Evolutionary conservation across 2,888 invertebrate genomes (phyloP).

Genomic region (Pheosia tremula): DNA sequence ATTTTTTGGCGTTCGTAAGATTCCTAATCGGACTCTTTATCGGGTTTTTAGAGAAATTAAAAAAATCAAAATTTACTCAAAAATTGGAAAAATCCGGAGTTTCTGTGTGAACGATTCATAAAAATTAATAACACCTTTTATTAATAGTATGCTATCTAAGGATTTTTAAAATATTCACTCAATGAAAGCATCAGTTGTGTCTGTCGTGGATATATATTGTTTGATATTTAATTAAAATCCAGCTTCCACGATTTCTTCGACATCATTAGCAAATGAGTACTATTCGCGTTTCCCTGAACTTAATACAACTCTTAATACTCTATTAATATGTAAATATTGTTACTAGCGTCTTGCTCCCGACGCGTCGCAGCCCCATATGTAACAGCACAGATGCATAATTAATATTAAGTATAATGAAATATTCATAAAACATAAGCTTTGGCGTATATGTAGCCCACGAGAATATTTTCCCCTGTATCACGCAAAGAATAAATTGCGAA

Average conservation of each 20-base stretch:
- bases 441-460: constrained; percentile 10
- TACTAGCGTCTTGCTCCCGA: constrained; percentile 18
- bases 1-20: no score
- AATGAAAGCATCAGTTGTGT: no score
- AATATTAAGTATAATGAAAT: constrained; percentile 49
- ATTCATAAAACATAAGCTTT: constrained; percentile 55
- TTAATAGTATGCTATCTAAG: no score
- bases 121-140: no score
- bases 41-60: no score
- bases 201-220: neutral
- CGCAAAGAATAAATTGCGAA: constrained; percentile 2
- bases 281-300: constrained; percentile 6
- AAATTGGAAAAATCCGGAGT: no score
- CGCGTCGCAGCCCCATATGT: neutral
- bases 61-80: no score
- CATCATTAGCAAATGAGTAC: no score
- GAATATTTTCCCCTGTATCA: constrained; percentile 19
- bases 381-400: constrained; percentile 34
- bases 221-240: neutral
- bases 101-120: no score
- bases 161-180: no score
- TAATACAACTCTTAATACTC: constrained; percentile 28
- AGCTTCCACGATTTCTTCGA: neutral
- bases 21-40: no score
- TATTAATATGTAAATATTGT: constrained; percentile 40